Evolutionary conservation across 2,113 vertebrate species (phyloP), one percentile per base, ranked within the genome.

Genomic region (Cyphomyrus plagiostoma): DNA sequence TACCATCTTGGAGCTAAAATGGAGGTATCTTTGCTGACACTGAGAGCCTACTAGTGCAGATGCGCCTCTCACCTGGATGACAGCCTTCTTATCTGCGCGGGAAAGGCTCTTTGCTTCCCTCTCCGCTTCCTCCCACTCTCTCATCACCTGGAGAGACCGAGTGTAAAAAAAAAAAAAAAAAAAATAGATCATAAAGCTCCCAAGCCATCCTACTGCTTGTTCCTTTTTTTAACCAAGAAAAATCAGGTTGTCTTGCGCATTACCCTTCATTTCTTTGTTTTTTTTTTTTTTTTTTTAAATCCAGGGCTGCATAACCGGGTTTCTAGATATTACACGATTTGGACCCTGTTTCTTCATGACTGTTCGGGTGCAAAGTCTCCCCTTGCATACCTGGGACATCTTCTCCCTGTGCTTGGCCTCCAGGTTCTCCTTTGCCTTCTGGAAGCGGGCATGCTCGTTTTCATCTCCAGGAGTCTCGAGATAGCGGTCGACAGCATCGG

Each of bases 61-160:
- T 62, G 87, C 1, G 56, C 17, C 35, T 94, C 94, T 94, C 94
- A 99, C 98, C 97, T 99, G 98, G 93, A 99, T 99, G 89, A 99
- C 98, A 0, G 97, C 98, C 92, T 99, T 99, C 95, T 99, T 99
- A 93, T 99, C 98, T 0, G 98, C 97, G 58, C 97, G 98, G 11
- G 98, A 98, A 91, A 99, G 96, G 91, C 97, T 99, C 96, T 99
- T 99, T 1, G 98, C 97, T 92, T 98, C 97, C 88, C 95, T 97
- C 93, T 99, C 98, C 0, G 98, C 98, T 88, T 99, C 98, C 88
- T 99, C 98, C 98, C 98, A 99, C 93, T 99, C 98, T 89, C 98
- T 97, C 98, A 99, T 99, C 94, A 99, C 98, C 98, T 99, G 92
- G 1, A 86, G 1, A 86, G 0, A 58, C 91, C 87, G 13, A 92